These are phyloP conservation scores for Actinernus sp. DNA, from an alignment of 92 coral and sea anemone genomes.

Conservation along the genomic window DNA sequence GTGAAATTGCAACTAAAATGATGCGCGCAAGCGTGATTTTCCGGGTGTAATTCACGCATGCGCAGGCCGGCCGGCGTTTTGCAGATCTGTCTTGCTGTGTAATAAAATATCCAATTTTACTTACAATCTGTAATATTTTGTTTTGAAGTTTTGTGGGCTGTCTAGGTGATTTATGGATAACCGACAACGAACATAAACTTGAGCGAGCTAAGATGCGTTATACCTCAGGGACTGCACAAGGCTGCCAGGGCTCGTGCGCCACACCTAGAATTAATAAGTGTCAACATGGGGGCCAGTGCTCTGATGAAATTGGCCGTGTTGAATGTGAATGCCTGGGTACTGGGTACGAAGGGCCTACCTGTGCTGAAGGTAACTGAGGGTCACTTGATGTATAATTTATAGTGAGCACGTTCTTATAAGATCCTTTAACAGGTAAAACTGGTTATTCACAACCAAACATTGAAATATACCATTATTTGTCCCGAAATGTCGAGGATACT, in stretches of 20 bases:
- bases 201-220: constrained; percentile 29
- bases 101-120: background rate
- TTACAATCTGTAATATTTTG: background rate
- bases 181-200: constrained; percentile 15
- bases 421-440: too few species aligned
- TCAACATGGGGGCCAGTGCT: constrained; percentile 63
- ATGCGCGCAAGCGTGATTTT: too few species aligned
- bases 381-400: too few species aligned
- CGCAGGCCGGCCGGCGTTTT: too few species aligned
- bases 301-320: constrained; percentile 56
- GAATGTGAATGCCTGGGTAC: constrained; percentile 83
- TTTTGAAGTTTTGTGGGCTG: constrained; percentile 71
- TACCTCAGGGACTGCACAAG: constrained; percentile 43
- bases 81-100: too few species aligned
- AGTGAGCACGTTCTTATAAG: too few species aligned
- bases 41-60: too few species aligned
- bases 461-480: too few species aligned
- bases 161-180: constrained; percentile 42
- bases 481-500: too few species aligned
- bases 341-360: constrained; percentile 79
- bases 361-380: constrained; percentile 77
- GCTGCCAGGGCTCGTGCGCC: constrained; percentile 69
- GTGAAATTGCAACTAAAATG: too few species aligned
- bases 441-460: too few species aligned
- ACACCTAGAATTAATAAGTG: constrained; percentile 62